A percentile compares a stretch with the other conserved stretches of the same genome.
These are phyloP conservation scores for Catharus minimus DNA, from an alignment of 2,113 vertebrate genomes.

Conservation along the genomic window DNA sequence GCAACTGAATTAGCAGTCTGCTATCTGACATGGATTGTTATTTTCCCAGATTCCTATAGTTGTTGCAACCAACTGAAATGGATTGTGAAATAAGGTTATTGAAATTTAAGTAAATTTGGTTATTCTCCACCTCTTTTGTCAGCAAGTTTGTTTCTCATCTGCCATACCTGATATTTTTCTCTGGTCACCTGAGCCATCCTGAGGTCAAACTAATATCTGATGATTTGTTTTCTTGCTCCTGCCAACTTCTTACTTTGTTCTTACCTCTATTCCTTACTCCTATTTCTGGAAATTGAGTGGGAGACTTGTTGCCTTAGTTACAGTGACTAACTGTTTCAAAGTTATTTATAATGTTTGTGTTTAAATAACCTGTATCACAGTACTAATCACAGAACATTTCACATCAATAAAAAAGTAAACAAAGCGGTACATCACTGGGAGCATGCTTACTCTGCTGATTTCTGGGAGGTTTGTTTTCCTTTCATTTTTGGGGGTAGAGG, in stretches of 20 bases:
- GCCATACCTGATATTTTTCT: neutral
- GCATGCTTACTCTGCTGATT: neutral
- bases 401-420: neutral
- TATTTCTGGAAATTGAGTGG: conserved; percentile 63
- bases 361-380: conserved; percentile 19
- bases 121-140: neutral
- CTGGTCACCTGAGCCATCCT: neutral
- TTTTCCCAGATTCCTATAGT: neutral
- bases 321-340: conserved; percentile 38
- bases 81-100: neutral
- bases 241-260: conserved; percentile 29
- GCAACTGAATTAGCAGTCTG: neutral
- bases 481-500: neutral
- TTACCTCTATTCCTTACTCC: conserved; percentile 38
- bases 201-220: neutral
- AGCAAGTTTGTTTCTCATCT: neutral
- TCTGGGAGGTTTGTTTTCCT: neutral
- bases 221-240: conserved; percentile 25
- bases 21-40: neutral
- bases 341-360: conserved; percentile 61
- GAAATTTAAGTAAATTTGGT: neutral
- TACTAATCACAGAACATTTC: neutral
- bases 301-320: conserved; percentile 66
- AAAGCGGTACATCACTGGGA: neutral
- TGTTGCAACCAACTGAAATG: neutral